Percentiles rank a stretch among this genome's conserved stretches.
phyloP scores from a whole-genome alignment of 2,797 vertebrate genomes.

The Coccyzus lansbergi region DNA sequence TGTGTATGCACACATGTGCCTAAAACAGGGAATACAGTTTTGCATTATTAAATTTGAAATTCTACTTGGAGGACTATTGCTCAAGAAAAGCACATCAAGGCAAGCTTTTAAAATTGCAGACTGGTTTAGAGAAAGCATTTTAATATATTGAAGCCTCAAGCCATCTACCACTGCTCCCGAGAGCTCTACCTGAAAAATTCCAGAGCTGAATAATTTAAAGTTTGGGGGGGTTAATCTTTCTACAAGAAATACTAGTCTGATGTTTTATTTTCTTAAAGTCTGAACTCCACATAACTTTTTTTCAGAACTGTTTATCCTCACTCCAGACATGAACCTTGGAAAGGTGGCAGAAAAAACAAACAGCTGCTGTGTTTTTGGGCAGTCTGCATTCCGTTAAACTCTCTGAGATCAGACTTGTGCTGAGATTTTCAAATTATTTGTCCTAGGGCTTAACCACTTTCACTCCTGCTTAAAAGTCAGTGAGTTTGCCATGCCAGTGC shows the following conservation, averaged over 20 bases:
- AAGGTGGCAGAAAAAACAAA: constrained; percentile 82
- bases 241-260: constrained; percentile 65
- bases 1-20: not conserved
- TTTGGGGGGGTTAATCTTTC: not conserved
- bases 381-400: constrained; percentile 81
- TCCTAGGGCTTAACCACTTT: constrained; percentile 73
- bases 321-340: constrained; percentile 79
- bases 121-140: constrained; percentile 45
- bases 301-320: constrained; percentile 76
- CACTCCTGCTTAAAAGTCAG: constrained; percentile 72
- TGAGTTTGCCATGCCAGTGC: constrained; percentile 54
- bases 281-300: constrained; percentile 67
- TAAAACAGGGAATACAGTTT: constrained; percentile 18
- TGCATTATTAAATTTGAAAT: constrained; percentile 43
- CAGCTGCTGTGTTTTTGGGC: constrained; percentile 71
- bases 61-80: constrained; percentile 52
- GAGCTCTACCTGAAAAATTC: constrained; percentile 63
- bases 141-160: constrained; percentile 39
- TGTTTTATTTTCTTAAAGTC: constrained; percentile 79
- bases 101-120: constrained; percentile 43
- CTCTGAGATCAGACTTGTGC: constrained; percentile 70
- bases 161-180: constrained; percentile 46
- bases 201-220: constrained; percentile 55
- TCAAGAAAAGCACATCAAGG: constrained; percentile 57
- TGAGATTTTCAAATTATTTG: constrained; percentile 74